Evolutionary conservation across 2,113 vertebrate species (phyloP).

Genomic region (Sphyrna mokarran): DNA sequence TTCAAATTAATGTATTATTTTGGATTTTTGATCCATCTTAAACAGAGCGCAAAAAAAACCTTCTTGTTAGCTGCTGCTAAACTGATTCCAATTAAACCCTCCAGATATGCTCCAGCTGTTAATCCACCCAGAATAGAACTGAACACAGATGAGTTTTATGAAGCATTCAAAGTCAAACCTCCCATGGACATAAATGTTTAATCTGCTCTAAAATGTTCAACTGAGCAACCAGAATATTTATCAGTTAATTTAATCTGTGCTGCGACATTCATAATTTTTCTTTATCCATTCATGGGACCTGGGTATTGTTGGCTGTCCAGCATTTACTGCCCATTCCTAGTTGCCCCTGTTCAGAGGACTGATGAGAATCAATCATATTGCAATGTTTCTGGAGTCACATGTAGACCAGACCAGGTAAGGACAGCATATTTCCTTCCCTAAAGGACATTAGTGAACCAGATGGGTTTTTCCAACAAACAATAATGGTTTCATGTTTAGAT

Average conservation of each 20-base stretch:
- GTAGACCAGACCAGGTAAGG: too few species aligned
- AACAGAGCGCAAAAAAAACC: constrained; percentile 61
- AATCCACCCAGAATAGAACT: constrained; percentile 67
- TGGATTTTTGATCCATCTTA: constrained; percentile 34
- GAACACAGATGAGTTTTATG: constrained; percentile 73
- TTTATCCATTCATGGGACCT: too few species aligned
- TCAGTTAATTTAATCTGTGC: background rate
- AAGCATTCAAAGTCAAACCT: constrained; percentile 78
- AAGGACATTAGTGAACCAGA: too few species aligned
- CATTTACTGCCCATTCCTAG: too few species aligned
- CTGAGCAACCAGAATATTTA: background rate
- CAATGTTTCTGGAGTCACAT: too few species aligned
- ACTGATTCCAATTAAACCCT: constrained; percentile 72
- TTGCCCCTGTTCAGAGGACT: too few species aligned
- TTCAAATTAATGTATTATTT: background rate
- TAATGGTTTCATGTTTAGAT: too few species aligned
- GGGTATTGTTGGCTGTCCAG: too few species aligned
- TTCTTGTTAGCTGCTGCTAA: constrained; percentile 68
- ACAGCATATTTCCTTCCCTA: too few species aligned
- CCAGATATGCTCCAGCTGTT: constrained; percentile 70
- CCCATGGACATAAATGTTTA: constrained; percentile 72
- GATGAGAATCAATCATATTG: too few species aligned
- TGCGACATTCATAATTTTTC: background rate
- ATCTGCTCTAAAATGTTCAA: background rate
- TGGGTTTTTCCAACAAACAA: too few species aligned